Evolutionary conservation across 1,140 invertebrate species (phyloP).

Genomic region (Anoplophora glabripennis): DNA sequence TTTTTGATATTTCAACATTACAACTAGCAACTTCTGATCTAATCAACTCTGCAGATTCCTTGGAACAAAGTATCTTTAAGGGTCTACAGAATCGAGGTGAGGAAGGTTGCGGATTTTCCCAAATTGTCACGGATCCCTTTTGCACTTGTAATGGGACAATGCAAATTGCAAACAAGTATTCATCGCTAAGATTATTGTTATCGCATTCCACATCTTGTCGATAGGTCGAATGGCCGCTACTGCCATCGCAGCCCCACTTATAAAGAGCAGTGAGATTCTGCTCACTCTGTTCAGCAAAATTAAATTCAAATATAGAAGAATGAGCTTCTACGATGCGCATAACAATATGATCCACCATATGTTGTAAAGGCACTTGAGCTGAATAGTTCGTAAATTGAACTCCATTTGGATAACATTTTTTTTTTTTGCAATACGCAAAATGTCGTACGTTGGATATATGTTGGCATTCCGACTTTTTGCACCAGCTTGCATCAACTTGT

Average conservation of each 20-base stretch:
- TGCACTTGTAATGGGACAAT: slow-evolving; percentile 10
- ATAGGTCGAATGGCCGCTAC: not conserved
- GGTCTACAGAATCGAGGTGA: slow-evolving; percentile 10
- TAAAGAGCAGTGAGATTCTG: not conserved
- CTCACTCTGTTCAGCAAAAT: not conserved
- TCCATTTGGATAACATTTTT: slow-evolving; percentile 12
- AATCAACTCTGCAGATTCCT: slow-evolving; percentile 10
- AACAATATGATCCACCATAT: too few relatives aligned
- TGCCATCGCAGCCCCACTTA: not conserved
- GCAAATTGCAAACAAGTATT: slow-evolving; percentile 10
- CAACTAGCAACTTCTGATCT: slow-evolving; percentile 19
- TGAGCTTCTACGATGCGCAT: too few relatives aligned
- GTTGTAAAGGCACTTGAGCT: too few relatives aligned
- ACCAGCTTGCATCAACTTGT: slow-evolving; percentile 4
- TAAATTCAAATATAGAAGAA: too few relatives aligned
- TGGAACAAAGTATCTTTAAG: slow-evolving; percentile 3
- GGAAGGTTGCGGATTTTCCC: slow-evolving; percentile 9
- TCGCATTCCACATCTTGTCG: not conserved
- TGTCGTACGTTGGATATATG: slow-evolving; percentile 5
- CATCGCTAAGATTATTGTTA: not conserved
- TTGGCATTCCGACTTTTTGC: not conserved
- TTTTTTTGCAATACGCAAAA: slow-evolving; percentile 1
- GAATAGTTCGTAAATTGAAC: slow-evolving; percentile 10
- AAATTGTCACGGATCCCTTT: too few relatives aligned
- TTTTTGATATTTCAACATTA: slow-evolving; percentile 24